Evolutionary conservation across 2,797 vertebrate species (phyloP).

Genomic region (Hippoglossus hippoglossus): DNA sequence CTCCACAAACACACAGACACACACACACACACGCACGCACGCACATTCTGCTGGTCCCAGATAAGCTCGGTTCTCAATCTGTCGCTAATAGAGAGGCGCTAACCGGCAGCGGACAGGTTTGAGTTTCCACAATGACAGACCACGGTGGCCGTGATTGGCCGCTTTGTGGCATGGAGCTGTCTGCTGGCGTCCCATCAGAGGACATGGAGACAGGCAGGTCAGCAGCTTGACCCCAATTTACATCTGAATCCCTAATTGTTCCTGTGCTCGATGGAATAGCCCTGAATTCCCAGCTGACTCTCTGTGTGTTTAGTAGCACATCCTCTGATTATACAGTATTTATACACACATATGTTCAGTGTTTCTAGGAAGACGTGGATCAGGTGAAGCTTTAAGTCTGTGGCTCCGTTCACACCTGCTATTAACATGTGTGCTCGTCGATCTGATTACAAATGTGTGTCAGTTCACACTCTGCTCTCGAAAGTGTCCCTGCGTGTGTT

Average conservation of each 20-base stretch:
- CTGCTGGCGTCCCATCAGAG: slow-evolving; percentile 42
- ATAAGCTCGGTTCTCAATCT: slow-evolving; percentile 82
- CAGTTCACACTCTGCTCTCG: no score
- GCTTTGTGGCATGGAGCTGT: slow-evolving; percentile 25
- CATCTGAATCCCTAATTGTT: slow-evolving; percentile 72
- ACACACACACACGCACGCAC: slow-evolving; percentile 41
- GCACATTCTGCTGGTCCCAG: slow-evolving; percentile 69
- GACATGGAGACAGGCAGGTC: slow-evolving; percentile 54
- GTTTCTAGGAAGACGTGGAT: no score
- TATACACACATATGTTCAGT: no score
- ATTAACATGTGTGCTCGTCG: no score
- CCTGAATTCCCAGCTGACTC: slow-evolving; percentile 21
- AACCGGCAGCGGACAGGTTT: slow-evolving; percentile 65
- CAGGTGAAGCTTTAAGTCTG: no score
- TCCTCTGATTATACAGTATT: no score
- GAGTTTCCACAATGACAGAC: slow-evolving; percentile 50
- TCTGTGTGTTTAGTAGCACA: no score
- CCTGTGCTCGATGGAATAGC: slow-evolving; percentile 33
- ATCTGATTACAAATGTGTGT: no score
- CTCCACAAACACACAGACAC: slow-evolving; percentile 34
- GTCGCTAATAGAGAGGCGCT: slow-evolving; percentile 75
- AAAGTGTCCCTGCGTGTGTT: no score
- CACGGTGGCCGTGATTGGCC: slow-evolving; percentile 35
- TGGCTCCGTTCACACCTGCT: no score
- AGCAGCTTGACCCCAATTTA: slow-evolving; percentile 71